Evolutionary conservation across 2,888 invertebrate species (phyloP).

Genomic region (Drosophila aldrichi): DNA sequence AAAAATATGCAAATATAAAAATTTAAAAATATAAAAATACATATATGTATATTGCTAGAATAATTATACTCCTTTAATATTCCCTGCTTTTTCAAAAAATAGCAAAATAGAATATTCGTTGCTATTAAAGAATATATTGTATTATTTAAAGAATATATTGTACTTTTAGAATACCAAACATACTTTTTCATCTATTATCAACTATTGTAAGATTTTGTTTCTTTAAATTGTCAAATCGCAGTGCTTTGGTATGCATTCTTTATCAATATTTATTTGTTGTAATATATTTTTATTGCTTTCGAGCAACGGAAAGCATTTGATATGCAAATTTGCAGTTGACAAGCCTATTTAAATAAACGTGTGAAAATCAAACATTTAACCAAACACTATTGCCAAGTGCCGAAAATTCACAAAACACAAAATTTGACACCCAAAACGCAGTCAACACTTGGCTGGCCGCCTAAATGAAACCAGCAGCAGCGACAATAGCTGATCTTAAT

Average conservation of each 20-base stretch:
- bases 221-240: not conserved
- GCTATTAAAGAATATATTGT: too few species aligned
- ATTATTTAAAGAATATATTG: too few species aligned
- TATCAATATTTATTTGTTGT: slow-evolving; percentile 1
- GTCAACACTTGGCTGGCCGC: slow-evolving; percentile 41
- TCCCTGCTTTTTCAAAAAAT: too few species aligned
- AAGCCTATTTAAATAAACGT: slow-evolving; percentile 70
- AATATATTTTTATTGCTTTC: slow-evolving; percentile 26
- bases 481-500: slow-evolving; percentile 75
- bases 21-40: too few species aligned
- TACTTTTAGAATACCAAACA: not conserved
- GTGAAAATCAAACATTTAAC: slow-evolving; percentile 71
- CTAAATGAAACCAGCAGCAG: slow-evolving; percentile 53
- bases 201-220: too few species aligned
- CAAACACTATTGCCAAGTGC: slow-evolving; percentile 51
- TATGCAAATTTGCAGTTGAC: slow-evolving; percentile 68
- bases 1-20: too few species aligned
- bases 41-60: too few species aligned
- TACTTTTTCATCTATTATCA: not conserved
- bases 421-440: slow-evolving; percentile 64
- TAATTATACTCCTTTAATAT: too few species aligned
- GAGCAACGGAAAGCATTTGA: slow-evolving; percentile 24
- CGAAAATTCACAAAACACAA: slow-evolving; percentile 66
- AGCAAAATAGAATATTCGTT: too few species aligned
- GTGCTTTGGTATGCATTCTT: not conserved